These are phyloP conservation scores for Hedya salicella DNA, from an alignment of 2,888 invertebrate genomes.

Conservation along the genomic window DNA sequence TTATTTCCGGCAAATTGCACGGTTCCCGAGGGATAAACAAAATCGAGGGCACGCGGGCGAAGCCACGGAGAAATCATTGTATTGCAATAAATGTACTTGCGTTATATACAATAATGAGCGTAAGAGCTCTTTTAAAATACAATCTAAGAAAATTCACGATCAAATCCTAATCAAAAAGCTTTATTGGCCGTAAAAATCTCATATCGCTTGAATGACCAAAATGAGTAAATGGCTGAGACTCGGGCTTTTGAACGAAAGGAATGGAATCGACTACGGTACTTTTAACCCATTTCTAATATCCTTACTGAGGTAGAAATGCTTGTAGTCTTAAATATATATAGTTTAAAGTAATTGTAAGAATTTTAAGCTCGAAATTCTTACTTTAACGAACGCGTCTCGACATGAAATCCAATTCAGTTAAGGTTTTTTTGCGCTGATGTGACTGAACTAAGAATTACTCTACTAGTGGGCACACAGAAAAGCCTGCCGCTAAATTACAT, in stretches of 20 bases:
- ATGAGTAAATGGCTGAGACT: conserved; percentile 18
- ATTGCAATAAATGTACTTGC: too few species aligned
- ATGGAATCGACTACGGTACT: neutral
- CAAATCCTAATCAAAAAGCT: conserved; percentile 17
- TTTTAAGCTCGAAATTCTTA: neutral
- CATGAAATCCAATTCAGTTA: neutral
- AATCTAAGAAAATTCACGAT: conserved; percentile 7
- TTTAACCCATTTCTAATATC: conserved; percentile 3
- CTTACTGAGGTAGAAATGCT: neutral
- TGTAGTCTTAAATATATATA: too few species aligned
- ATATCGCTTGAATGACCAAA: conserved; percentile 20
- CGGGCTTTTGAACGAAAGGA: conserved; percentile 19
- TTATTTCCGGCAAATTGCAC: too few species aligned
- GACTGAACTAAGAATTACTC: neutral
- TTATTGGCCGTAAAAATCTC: conserved; percentile 23
- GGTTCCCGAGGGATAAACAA: too few species aligned
- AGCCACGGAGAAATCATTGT: too few species aligned
- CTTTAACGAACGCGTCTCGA: neutral
- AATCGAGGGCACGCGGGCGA: too few species aligned
- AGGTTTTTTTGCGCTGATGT: neutral
- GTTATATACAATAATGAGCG: neutral
- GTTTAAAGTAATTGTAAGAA: neutral
- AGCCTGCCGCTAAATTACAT: too few species aligned
- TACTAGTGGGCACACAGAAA: neutral
- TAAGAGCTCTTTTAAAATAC: neutral